Percentiles rank a stretch among this genome's conserved stretches.
Evolutionary conservation across 2,888 invertebrate genomes (phyloP).

Genomic region (Drepana falcataria): DNA sequence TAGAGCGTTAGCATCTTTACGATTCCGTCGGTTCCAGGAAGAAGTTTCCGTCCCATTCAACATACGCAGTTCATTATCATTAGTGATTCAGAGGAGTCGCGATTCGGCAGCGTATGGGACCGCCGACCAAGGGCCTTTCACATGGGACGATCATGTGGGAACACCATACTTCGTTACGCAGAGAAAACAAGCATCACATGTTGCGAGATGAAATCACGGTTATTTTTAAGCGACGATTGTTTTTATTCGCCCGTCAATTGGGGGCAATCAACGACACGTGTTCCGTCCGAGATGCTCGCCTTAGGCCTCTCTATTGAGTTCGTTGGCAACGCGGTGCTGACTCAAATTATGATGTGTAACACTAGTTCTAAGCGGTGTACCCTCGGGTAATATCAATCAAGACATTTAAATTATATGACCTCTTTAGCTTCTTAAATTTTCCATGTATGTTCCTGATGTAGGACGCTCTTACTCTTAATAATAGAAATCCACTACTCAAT

Average conservation of each 20-base stretch:
- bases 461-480: not conserved
- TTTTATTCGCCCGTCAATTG: slow-evolving; percentile 79
- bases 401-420: not conserved
- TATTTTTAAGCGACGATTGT: slow-evolving; percentile 78
- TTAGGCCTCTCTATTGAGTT: slow-evolving; percentile 62
- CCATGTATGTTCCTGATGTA: not conserved
- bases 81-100: slow-evolving; percentile 46
- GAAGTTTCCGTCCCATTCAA: slow-evolving; percentile 38
- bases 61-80: slow-evolving; percentile 54
- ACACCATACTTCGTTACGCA: slow-evolving; percentile 50
- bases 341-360: slow-evolving; percentile 24
- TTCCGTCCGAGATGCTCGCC: slow-evolving; percentile 63
- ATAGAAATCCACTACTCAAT: too few species aligned
- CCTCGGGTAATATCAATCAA: not conserved
- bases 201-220: slow-evolving; percentile 75
- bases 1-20: slow-evolving; percentile 30
- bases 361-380: slow-evolving; percentile 2
- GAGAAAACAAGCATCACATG: slow-evolving; percentile 72
- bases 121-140: slow-evolving; percentile 58
- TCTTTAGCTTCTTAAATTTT: not conserved
- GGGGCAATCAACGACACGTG: slow-evolving; percentile 77
- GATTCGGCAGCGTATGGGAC: slow-evolving; percentile 58
- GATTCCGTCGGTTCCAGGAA: slow-evolving; percentile 39
- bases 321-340: slow-evolving; percentile 45
- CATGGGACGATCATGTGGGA: slow-evolving; percentile 63